Evolutionary conservation across 2,113 vertebrate genomes (phyloP).

Genomic region (Podocnemis expansa): DNA sequence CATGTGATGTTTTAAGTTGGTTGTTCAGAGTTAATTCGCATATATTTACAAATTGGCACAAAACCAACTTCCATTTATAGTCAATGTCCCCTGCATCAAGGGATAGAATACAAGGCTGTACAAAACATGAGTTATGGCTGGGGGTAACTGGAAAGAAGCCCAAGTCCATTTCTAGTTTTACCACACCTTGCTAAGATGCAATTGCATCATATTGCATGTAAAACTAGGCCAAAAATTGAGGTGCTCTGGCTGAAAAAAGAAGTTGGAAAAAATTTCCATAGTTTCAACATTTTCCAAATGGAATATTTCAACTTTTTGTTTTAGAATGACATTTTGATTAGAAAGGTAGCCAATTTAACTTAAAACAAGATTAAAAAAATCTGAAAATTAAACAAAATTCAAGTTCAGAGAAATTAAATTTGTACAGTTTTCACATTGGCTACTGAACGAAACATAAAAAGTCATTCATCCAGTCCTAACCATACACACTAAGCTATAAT

Average conservation of each 20-base stretch:
- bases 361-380: too few species aligned
- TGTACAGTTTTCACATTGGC: too few species aligned
- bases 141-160: background rate
- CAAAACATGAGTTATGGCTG: background rate
- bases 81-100: background rate
- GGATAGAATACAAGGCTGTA: background rate
- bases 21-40: background rate
- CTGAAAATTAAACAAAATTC: too few species aligned
- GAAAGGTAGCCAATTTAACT: too few species aligned
- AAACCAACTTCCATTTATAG: background rate
- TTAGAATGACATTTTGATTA: background rate
- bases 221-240: background rate
- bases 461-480: too few species aligned
- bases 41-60: background rate
- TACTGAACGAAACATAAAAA: too few species aligned
- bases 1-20: background rate
- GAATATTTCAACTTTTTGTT: background rate
- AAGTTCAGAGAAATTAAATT: too few species aligned
- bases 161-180: background rate
- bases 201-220: background rate
- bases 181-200: background rate
- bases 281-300: background rate
- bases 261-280: background rate
- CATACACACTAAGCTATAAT: too few species aligned
- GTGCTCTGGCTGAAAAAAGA: background rate